Percentiles rank a stretch among this genome's conserved stretches.
These are phyloP conservation scores for Cololabis saira DNA, from an alignment of 2,113 vertebrate species.

Conservation along the genomic window DNA sequence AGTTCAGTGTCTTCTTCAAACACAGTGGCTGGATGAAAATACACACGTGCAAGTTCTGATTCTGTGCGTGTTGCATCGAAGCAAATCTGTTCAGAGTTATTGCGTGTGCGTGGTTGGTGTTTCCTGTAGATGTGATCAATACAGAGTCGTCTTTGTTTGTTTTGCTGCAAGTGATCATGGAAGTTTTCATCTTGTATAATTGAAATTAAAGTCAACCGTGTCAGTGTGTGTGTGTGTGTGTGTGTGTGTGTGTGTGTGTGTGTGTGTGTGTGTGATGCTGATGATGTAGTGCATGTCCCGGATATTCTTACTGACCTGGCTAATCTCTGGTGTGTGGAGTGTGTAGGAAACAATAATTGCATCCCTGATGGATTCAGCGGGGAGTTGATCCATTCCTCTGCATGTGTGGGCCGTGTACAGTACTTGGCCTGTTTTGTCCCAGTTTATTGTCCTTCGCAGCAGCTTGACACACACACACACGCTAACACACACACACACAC, in stretches of 20 bases:
- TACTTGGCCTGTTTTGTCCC: constrained; percentile 61
- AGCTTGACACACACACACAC: constrained; percentile 23
- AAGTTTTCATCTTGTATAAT: too few relatives aligned
- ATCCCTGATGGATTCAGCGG: constrained; percentile 69
- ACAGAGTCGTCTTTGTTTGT: not conserved
- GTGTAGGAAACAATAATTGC: constrained; percentile 61
- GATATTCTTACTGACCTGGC: constrained; percentile 73
- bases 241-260: constrained; percentile 1
- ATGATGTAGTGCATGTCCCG: constrained; percentile 48
- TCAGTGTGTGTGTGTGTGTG: not conserved
- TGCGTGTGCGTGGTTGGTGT: not conserved
- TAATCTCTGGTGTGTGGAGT: constrained; percentile 72
- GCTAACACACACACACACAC: not conserved
- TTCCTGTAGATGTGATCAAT: not conserved
- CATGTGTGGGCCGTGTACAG: constrained; percentile 51
- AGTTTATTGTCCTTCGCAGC: constrained; percentile 75
- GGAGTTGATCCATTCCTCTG: constrained; percentile 65
- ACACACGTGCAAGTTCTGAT: constrained; percentile 2
- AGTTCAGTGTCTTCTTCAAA: constrained; percentile 55
- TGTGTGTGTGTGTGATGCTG: not conserved
- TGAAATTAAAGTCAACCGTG: too few relatives aligned
- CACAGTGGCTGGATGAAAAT: constrained; percentile 23
- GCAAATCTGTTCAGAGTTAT: not conserved
- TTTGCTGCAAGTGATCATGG: not conserved
- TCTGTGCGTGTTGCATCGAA: not conserved